Conservation (phyloP, 2,888 invertebrate species). For the Hylaea fasciaria region DNA sequence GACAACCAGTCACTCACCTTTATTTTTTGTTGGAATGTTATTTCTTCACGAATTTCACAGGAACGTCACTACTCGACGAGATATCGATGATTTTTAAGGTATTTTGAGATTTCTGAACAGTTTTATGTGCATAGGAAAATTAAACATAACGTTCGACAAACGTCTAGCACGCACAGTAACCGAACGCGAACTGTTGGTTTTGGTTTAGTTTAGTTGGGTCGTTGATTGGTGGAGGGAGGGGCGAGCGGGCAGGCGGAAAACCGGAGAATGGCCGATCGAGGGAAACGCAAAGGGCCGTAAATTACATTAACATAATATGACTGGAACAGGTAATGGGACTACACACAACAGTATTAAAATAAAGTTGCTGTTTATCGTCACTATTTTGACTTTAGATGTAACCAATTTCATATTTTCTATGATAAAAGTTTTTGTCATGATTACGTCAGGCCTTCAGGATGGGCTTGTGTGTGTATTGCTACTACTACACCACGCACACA, state of each 20-base stretch:
- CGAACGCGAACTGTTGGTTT: constrained; percentile 86
- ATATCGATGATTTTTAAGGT: constrained; percentile 73
- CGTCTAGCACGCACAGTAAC: constrained; percentile 82
- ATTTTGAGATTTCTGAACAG: constrained; percentile 81
- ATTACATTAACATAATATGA: constrained; percentile 47
- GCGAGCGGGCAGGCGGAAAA: constrained; percentile 70
- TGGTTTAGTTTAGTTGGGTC: constrained; percentile 71
- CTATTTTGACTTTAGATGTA: background rate
- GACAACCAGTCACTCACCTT: constrained; percentile 81
- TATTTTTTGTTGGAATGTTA: constrained; percentile 74
- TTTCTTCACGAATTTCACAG: constrained; percentile 76
- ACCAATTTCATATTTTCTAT: background rate
- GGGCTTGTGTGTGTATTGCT: too few species aligned
- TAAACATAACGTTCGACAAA: constrained; percentile 78
- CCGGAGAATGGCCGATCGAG: constrained; percentile 75
- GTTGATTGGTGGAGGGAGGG: constrained; percentile 55
- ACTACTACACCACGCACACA: too few species aligned
- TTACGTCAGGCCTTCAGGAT: constrained; percentile 13
- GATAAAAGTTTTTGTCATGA: constrained; percentile 16
- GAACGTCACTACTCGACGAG: constrained; percentile 73
- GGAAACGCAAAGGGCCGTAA: constrained; percentile 66
- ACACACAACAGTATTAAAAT: constrained; percentile 9
- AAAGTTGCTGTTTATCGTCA: background rate
- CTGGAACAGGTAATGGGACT: constrained; percentile 32
- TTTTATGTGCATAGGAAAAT: constrained; percentile 82